These are phyloP conservation scores for Scaptomyza tumidula DNA, from an alignment of 2,888 invertebrate genomes.

Conservation along the genomic window DNA sequence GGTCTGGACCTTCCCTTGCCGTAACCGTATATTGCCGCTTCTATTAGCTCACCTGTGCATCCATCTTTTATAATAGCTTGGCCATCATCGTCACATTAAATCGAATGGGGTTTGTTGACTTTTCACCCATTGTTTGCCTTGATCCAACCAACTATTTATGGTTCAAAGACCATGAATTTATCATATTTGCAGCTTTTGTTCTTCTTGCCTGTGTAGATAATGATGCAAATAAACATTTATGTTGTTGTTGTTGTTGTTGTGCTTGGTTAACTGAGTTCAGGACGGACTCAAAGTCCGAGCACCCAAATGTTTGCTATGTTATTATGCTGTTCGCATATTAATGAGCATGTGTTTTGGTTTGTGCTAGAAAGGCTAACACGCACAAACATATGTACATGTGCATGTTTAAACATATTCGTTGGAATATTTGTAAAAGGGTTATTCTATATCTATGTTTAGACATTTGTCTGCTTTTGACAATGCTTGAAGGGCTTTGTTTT, in stretches of 20 bases:
- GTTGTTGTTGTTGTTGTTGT: conserved; percentile 12
- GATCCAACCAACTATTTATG: conserved; percentile 32
- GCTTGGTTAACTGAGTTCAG: conserved; percentile 15
- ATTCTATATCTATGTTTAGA: neutral
- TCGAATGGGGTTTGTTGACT: conserved; percentile 30
- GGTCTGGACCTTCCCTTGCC: neutral
- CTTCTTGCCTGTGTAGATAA: conserved; percentile 49
- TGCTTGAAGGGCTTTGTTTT: neutral
- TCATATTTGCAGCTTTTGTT: conserved; percentile 52
- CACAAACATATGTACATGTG: neutral
- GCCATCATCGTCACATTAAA: conserved; percentile 45
- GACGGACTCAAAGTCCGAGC: conserved; percentile 5
- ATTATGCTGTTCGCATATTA: conserved; percentile 55
- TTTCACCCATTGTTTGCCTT: conserved; percentile 19
- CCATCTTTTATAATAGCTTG: conserved; percentile 34
- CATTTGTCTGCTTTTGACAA: neutral
- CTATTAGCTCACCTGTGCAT: conserved; percentile 17
- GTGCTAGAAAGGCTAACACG: conserved; percentile 3
- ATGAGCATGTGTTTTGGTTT: conserved; percentile 26
- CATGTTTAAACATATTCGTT: neutral
- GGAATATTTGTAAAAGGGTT: neutral
- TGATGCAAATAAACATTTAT: conserved; percentile 65
- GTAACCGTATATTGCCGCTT: neutral
- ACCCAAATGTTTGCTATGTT: conserved; percentile 19
- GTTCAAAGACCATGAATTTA: conserved; percentile 57